phyloP scores from a whole-genome alignment of 2,888 invertebrate genomes.

The Thalpophila matura region DNA sequence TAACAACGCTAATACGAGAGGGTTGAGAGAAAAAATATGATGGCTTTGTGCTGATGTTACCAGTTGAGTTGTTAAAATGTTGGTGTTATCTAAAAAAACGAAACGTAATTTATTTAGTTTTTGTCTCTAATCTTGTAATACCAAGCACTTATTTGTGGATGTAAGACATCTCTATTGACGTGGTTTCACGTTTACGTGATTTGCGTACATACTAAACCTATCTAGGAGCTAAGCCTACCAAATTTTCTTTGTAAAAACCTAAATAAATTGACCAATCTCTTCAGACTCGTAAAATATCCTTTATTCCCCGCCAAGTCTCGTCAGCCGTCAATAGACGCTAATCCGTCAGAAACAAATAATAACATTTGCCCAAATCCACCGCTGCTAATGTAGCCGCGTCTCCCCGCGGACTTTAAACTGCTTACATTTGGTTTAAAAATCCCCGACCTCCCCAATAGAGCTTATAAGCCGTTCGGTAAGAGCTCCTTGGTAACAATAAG shows the following conservation, averaged over 20 bases:
- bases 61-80: conserved; percentile 16
- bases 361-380: conserved; percentile 80
- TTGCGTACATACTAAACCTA: too few relatives aligned
- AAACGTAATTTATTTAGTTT: neutral
- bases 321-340: conserved; percentile 56
- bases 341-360: conserved; percentile 77
- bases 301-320: neutral
- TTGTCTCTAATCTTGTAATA: neutral
- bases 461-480: conserved; percentile 71
- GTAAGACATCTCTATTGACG: too few relatives aligned
- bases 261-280: neutral
- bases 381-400: conserved; percentile 79
- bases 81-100: neutral
- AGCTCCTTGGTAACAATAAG: conserved; percentile 62
- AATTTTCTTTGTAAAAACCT: neutral
- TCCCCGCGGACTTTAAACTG: conserved; percentile 84
- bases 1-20: conserved; percentile 66
- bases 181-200: too few relatives aligned
- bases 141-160: too few relatives aligned
- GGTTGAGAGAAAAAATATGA: conserved; percentile 51
- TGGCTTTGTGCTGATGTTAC: conserved; percentile 24
- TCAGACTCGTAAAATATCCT: neutral
- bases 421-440: conserved; percentile 81
- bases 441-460: conserved; percentile 68
- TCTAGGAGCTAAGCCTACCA: too few relatives aligned